Evolutionary conservation across 2,888 invertebrate species (phyloP).

Genomic region (Ditula angustiorana): DNA sequence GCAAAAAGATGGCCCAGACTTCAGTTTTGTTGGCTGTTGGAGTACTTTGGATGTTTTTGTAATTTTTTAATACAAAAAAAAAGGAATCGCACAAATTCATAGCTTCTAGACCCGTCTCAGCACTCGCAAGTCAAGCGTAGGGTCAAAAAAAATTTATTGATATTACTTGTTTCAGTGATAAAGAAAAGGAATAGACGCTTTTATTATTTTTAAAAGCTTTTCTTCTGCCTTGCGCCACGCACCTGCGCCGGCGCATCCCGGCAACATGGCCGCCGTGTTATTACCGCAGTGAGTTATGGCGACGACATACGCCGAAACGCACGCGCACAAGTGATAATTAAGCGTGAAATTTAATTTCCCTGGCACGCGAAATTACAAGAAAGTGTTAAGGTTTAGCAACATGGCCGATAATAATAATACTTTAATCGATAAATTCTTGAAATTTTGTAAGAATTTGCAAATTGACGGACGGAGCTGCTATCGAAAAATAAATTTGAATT

Average conservation of each 20-base stretch:
- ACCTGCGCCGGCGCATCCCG: conserved; percentile 68
- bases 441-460: conserved; percentile 30
- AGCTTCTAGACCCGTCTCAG: no score
- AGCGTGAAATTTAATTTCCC: conserved; percentile 76
- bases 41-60: no score
- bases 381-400: conserved; percentile 50
- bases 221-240: conserved; percentile 50
- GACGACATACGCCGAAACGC: conserved; percentile 69
- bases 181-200: neutral
- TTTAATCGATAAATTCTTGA: conserved; percentile 30
- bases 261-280: conserved; percentile 68
- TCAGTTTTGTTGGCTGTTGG: no score
- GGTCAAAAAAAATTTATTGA: no score
- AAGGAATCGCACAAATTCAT: no score
- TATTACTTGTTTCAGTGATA: no score
- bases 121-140: no score
- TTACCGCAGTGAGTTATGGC: conserved; percentile 79
- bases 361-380: conserved; percentile 60
- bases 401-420: conserved; percentile 7
- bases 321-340: conserved; percentile 78
- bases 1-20: no score
- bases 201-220: neutral
- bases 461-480: conserved; percentile 6
- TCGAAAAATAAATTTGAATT: neutral
- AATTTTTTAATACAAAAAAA: no score